Evolutionary conservation across 2,113 vertebrate genomes (phyloP).

Genomic region (Dipodomys ordii): DNA sequence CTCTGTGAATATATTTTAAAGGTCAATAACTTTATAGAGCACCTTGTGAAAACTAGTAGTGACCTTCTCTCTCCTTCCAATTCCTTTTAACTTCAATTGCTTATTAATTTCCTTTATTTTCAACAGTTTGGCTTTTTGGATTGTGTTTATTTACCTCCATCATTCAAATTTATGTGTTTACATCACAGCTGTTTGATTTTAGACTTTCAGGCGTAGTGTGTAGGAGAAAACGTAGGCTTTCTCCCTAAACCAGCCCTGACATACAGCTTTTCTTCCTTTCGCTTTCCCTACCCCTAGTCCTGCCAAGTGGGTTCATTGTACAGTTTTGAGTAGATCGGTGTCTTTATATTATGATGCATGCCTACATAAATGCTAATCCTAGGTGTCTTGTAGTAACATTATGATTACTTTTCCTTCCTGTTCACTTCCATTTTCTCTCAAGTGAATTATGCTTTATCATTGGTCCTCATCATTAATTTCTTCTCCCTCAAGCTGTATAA

Average conservation of each 20-base stretch:
- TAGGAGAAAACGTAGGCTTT: background rate
- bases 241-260: no score
- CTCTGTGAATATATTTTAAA: conserved; percentile 1
- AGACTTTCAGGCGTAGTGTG: background rate
- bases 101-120: background rate
- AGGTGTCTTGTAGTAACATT: background rate
- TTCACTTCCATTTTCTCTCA: background rate
- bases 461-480: background rate
- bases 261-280: background rate
- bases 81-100: background rate
- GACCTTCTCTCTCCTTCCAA: background rate
- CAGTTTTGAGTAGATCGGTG: background rate
- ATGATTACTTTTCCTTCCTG: background rate
- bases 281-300: rapidly evolving
- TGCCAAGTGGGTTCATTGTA: background rate
- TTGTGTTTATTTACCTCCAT: background rate
- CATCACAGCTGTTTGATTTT: background rate
- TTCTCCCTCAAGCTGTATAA: background rate
- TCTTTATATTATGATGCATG: background rate
- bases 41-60: background rate
- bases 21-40: background rate
- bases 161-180: background rate
- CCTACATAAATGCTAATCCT: background rate
- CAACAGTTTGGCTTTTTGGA: background rate
- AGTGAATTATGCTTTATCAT: background rate